Evolutionary conservation across 2,888 invertebrate genomes (phyloP).

Genomic region (Sacculina carcini): DNA sequence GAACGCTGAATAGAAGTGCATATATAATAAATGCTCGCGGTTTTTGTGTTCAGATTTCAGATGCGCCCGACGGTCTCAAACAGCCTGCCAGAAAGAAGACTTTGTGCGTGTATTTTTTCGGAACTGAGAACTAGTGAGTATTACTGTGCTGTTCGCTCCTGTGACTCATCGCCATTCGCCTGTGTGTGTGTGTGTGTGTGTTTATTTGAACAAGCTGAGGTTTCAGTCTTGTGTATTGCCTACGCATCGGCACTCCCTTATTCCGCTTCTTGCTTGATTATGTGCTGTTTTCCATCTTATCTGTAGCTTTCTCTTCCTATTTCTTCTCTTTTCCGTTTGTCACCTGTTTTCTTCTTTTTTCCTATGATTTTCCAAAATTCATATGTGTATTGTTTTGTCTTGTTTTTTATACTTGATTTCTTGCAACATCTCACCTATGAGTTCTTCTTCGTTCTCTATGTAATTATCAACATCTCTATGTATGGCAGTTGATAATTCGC

Average conservation of each 20-base stretch:
- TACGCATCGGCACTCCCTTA: not conserved
- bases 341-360: not conserved
- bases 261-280: not conserved
- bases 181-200: too few species aligned
- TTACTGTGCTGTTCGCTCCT: not conserved
- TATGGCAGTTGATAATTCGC: not conserved
- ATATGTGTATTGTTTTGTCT: not conserved
- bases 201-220: too few species aligned
- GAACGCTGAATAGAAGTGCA: too few species aligned
- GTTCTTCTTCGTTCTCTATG: not conserved
- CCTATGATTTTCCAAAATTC: not conserved
- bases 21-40: too few species aligned
- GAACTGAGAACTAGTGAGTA: conserved; percentile 83
- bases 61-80: conserved; percentile 47
- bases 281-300: not conserved
- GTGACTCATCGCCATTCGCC: not conserved
- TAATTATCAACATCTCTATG: not conserved
- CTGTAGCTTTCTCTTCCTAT: not conserved
- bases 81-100: conserved; percentile 41
- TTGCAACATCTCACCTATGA: not conserved
- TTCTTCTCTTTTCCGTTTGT: not conserved
- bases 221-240: not conserved
- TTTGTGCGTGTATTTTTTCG: conserved; percentile 79
- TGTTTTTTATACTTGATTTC: not conserved
- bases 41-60: conserved; percentile 41